Percentiles rank a stretch among this genome's conserved stretches.
phyloP scores from a whole-genome alignment of 2,888 invertebrate genomes.

The Drosophila eohydei region DNA sequence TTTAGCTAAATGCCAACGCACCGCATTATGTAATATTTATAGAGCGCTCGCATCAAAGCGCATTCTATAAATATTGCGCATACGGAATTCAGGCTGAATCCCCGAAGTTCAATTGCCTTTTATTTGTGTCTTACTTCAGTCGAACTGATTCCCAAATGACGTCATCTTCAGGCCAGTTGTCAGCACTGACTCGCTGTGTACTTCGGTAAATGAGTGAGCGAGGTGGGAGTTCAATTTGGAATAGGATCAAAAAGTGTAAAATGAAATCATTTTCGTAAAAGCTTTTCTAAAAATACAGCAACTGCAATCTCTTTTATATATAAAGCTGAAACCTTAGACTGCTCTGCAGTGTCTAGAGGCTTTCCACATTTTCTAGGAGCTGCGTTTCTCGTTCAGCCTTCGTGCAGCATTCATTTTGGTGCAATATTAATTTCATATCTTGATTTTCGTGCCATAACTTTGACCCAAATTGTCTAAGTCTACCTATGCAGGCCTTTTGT shows the following conservation, averaged over 20 bases:
- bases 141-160: neutral
- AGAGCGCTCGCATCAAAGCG: conserved; percentile 12
- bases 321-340: no score
- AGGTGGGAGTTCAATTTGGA: neutral
- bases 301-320: neutral
- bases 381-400: neutral
- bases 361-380: neutral
- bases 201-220: neutral
- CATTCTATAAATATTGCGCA: conserved; percentile 22
- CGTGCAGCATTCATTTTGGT: conserved; percentile 50
- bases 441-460: conserved; percentile 71
- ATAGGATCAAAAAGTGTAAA: neutral
- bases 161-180: neutral
- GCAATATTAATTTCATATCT: conserved; percentile 77
- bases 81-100: neutral
- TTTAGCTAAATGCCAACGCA: conserved; percentile 40
- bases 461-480: conserved; percentile 69
- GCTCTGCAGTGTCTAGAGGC: no score
- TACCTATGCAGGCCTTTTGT: conserved; percentile 46
- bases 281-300: neutral
- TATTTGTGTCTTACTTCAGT: neutral
- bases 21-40: conserved; percentile 27
- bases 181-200: neutral
- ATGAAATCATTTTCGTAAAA: neutral
- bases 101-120: conserved; percentile 10